A percentile compares a stretch with the other conserved stretches of the same genome.
phyloP scores from a whole-genome alignment of 2,888 invertebrate species.

The Molorchus minor region DNA sequence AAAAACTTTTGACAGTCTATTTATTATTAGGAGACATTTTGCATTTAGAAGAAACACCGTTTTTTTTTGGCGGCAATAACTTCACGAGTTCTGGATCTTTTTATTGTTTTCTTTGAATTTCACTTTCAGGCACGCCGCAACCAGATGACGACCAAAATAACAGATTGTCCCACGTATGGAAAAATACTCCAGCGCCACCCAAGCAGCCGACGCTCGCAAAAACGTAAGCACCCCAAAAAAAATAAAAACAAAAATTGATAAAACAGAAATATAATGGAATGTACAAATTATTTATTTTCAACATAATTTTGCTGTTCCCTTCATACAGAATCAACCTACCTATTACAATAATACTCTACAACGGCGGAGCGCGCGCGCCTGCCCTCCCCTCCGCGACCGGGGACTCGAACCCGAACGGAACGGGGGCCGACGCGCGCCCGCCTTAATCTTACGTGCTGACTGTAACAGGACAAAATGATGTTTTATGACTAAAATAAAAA shows the following conservation, averaged over 20 bases:
- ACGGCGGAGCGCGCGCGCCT: slow-evolving; percentile 37
- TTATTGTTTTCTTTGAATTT: too few relatives aligned
- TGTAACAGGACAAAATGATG: slow-evolving; percentile 32
- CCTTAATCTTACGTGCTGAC: slow-evolving; percentile 41
- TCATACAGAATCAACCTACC: slow-evolving; percentile 59
- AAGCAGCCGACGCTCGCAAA: slow-evolving; percentile 10
- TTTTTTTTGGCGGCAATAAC: too few relatives aligned
- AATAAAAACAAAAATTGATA: slow-evolving; percentile 63
- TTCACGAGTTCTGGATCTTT: too few relatives aligned
- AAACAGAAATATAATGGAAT: slow-evolving; percentile 76
- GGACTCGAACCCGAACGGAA: slow-evolving; percentile 10
- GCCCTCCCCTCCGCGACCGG: slow-evolving; percentile 2
- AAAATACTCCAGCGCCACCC: slow-evolving; percentile 3
- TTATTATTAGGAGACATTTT: too few relatives aligned
- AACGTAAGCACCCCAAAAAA: slow-evolving; percentile 35
- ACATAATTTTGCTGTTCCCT: slow-evolving; percentile 71
- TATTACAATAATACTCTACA: slow-evolving; percentile 49
- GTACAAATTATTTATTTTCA: slow-evolving; percentile 78
- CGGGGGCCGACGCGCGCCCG: slow-evolving; percentile 24
- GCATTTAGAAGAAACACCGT: too few relatives aligned
- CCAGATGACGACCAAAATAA: too few relatives aligned
- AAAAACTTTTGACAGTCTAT: too few relatives aligned
- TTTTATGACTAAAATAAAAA: slow-evolving; percentile 39
- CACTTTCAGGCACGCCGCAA: too few relatives aligned
- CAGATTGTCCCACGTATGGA: too few relatives aligned